Conservation (phyloP, 1,140 invertebrate species). For the Magallana angulata region DNA sequence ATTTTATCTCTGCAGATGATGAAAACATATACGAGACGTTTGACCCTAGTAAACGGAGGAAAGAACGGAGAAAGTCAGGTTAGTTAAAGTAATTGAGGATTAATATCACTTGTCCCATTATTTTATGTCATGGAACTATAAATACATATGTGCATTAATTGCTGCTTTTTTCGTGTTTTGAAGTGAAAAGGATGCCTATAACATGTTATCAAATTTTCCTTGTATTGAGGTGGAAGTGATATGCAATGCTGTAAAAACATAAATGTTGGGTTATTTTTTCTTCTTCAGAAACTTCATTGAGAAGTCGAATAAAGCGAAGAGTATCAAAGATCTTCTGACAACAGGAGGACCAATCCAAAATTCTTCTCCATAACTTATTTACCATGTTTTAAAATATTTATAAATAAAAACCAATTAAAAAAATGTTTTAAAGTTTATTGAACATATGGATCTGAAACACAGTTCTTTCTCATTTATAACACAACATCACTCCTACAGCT, state of each 20-base stretch:
- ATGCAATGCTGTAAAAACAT: not conserved
- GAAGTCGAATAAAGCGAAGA: not conserved
- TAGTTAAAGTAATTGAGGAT: not conserved
- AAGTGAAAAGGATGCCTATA: no score
- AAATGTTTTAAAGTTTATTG: not conserved
- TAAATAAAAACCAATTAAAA: no score
- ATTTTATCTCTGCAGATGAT: not conserved
- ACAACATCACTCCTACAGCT: not conserved
- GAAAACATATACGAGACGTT: conserved; percentile 38
- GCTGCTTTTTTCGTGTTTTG: no score
- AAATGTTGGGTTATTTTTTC: not conserved
- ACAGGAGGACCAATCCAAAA: not conserved
- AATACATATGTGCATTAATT: no score
- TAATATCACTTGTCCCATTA: no score
- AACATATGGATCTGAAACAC: not conserved
- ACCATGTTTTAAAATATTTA: no score
- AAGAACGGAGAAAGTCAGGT: conserved; percentile 6
- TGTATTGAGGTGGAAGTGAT: no score
- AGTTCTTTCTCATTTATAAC: conserved; percentile 7
- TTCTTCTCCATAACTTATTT: not conserved
- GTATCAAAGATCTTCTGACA: conserved; percentile 16
- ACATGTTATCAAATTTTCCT: no score
- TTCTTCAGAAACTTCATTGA: conserved; percentile 9
- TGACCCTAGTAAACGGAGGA: not conserved
- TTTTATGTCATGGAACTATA: no score